Conservation (phyloP, 1,140 invertebrate genomes). For the Scaptomyza pallida region DNA sequence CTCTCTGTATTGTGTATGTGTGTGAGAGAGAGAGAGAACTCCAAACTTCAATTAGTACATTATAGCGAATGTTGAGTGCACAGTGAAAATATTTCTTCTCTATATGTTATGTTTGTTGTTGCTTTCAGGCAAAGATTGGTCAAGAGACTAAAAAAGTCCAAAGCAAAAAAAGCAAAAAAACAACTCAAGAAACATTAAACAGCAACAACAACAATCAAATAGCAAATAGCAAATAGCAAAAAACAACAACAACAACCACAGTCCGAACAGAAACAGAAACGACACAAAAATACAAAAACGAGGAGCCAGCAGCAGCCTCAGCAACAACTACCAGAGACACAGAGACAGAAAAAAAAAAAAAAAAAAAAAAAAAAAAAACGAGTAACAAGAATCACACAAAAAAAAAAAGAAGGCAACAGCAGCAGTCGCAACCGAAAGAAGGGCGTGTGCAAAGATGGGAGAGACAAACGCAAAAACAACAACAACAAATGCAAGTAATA, state of each 20-base stretch:
- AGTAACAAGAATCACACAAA: no score
- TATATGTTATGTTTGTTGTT: slow-evolving; percentile 3
- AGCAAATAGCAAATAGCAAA: no score
- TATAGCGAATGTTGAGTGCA: slow-evolving; percentile 33
- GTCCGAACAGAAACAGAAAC: slow-evolving; percentile 46
- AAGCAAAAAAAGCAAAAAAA: slow-evolving; percentile 41
- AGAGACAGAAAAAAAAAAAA: background rate
- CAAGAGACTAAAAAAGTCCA: slow-evolving; percentile 51
- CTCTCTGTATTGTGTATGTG: background rate
- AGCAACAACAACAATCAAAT: slow-evolving; percentile 51
- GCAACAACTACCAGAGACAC: slow-evolving; percentile 9
- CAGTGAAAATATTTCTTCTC: background rate
- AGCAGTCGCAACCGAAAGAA: slow-evolving; percentile 20
- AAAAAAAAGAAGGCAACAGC: background rate
- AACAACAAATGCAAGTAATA: background rate
- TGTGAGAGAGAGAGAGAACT: background rate
- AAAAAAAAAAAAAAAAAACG: background rate
- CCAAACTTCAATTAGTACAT: slow-evolving; percentile 31
- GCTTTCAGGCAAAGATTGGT: slow-evolving; percentile 71
- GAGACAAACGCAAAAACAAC: background rate
- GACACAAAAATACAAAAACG: slow-evolving; percentile 47
- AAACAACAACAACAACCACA: slow-evolving; percentile 33
- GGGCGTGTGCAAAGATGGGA: slow-evolving; percentile 27
- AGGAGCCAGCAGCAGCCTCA: slow-evolving; percentile 20
- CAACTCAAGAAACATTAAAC: slow-evolving; percentile 48